These are phyloP conservation scores for Bellardia bayeri DNA, from an alignment of 2,888 invertebrate genomes.

Conservation along the genomic window DNA sequence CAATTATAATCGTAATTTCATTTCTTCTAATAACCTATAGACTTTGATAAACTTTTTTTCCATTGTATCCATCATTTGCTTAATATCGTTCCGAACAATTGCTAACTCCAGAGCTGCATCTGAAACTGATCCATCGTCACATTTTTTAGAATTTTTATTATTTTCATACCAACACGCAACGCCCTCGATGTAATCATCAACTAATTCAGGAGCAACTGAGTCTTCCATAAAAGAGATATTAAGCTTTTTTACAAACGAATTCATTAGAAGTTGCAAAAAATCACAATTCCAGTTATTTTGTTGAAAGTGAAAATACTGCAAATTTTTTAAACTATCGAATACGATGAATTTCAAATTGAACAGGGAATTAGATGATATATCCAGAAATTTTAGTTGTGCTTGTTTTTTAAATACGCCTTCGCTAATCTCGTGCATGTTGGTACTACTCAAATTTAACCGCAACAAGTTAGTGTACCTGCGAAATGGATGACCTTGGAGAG, in stretches of 20 bases:
- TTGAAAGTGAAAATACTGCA: conserved; percentile 83
- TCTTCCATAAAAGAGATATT: conserved; percentile 82
- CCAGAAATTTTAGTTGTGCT: conserved; percentile 78
- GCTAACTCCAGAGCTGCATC: conserved; percentile 81
- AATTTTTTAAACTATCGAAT: conserved; percentile 80
- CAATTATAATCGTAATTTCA: conserved; percentile 79
- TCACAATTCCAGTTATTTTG: conserved; percentile 83
- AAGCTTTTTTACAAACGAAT: conserved; percentile 81
- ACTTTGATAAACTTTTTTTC: conserved; percentile 82
- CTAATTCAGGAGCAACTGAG: conserved; percentile 80
- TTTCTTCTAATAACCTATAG: conserved; percentile 81
- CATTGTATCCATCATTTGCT: conserved; percentile 80
- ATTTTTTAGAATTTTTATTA: conserved; percentile 79
- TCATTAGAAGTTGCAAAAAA: conserved; percentile 82
- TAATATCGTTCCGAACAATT: conserved; percentile 82
- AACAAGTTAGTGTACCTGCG: conserved; percentile 79
- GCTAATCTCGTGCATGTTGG: conserved; percentile 79
- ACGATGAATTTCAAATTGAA: conserved; percentile 81
- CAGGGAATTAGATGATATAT: conserved; percentile 80
- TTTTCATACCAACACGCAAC: conserved; percentile 83
- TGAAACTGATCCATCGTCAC: conserved; percentile 76
- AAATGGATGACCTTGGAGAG: conserved; percentile 80
- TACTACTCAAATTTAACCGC: conserved; percentile 81
- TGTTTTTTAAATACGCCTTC: conserved; percentile 82
- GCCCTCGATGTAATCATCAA: conserved; percentile 83